These are phyloP conservation scores for Leucophenga maculata DNA, from an alignment of 2,888 invertebrate species.

Conservation along the genomic window DNA sequence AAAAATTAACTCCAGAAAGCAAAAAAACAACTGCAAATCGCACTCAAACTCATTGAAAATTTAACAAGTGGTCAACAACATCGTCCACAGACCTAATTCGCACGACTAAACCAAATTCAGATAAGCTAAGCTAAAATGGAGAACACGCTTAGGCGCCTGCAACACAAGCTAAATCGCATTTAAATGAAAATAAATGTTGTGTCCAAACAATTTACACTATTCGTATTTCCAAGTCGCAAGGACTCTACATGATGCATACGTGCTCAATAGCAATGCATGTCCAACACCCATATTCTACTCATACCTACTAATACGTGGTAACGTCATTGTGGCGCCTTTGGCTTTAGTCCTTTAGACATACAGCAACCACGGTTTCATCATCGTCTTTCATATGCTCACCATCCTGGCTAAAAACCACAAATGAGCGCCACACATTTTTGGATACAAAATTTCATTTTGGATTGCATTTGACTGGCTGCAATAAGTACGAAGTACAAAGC, in stretches of 20 bases:
- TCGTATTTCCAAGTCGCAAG: constrained; percentile 47
- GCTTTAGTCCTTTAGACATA: not conserved
- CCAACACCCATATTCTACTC: constrained; percentile 40
- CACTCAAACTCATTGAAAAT: constrained; percentile 56
- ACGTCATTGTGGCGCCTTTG: constrained; percentile 41
- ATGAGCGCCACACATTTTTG: not conserved
- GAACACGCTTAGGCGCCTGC: constrained; percentile 13
- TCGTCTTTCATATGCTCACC: not conserved
- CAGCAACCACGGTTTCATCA: too few species aligned
- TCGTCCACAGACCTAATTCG: not conserved
- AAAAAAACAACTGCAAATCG: too few species aligned
- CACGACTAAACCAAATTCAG: not conserved
- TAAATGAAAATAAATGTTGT: constrained; percentile 63
- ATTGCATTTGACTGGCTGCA: constrained; percentile 7
- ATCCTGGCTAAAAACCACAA: not conserved
- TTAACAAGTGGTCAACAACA: constrained; percentile 52
- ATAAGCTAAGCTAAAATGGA: not conserved
- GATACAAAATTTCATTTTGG: not conserved
- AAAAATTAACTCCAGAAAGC: too few species aligned
- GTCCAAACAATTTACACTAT: constrained; percentile 61
- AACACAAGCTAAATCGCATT: constrained; percentile 57
- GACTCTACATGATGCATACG: not conserved
- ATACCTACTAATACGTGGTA: too few species aligned
- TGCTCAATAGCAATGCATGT: constrained; percentile 18
- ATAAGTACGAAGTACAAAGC: not conserved